These are phyloP conservation scores for Micropoecilia bifurca DNA, from an alignment of 2,797 vertebrate species.

Conservation along the genomic window DNA sequence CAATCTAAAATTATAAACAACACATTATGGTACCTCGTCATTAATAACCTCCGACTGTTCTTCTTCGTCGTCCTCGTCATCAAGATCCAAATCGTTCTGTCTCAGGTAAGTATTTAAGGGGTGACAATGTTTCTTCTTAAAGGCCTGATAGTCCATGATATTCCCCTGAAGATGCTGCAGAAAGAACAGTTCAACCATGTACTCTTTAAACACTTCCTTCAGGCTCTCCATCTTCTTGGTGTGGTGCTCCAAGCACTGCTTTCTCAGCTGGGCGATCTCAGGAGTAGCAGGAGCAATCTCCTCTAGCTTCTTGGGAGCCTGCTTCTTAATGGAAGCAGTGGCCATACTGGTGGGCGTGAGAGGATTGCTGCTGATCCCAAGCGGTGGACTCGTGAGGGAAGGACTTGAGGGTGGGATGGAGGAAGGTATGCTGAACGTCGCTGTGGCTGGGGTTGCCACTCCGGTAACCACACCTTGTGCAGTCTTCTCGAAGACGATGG, in stretches of 20 bases:
- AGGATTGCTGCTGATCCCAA: conserved; percentile 85
- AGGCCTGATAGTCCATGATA: conserved; percentile 98
- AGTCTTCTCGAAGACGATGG: conserved; percentile 90
- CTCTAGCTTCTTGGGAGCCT: conserved; percentile 89
- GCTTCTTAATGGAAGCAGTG: conserved; percentile 84
- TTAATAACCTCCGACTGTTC: conserved; percentile 98
- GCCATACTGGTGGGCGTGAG: conserved; percentile 79
- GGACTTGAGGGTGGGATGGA: conserved; percentile 91
- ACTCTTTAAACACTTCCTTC: conserved; percentile 94
- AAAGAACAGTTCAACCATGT: conserved; percentile 95
- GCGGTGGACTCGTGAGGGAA: conserved; percentile 85
- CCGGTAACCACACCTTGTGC: conserved; percentile 84
- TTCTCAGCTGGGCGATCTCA: conserved; percentile 93
- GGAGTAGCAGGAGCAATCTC: conserved; percentile 93
- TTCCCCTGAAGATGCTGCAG: conserved; percentile 98
- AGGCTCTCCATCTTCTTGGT: conserved; percentile 91
- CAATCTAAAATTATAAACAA: conserved; percentile 5
- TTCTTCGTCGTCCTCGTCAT: conserved; percentile 96
- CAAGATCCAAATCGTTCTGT: conserved; percentile 95
- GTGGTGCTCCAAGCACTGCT: conserved; percentile 94
- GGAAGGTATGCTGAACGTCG: conserved; percentile 87
- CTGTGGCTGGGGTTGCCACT: conserved; percentile 79
- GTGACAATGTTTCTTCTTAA: conserved; percentile 96
- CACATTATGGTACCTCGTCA: conserved; percentile 90
- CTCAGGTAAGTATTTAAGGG: conserved; percentile 93